Percentiles rank a stretch among this genome's conserved stretches.
These are phyloP conservation scores for Caradrina kadenii DNA, from an alignment of 2,888 invertebrate species.

Conservation along the genomic window DNA sequence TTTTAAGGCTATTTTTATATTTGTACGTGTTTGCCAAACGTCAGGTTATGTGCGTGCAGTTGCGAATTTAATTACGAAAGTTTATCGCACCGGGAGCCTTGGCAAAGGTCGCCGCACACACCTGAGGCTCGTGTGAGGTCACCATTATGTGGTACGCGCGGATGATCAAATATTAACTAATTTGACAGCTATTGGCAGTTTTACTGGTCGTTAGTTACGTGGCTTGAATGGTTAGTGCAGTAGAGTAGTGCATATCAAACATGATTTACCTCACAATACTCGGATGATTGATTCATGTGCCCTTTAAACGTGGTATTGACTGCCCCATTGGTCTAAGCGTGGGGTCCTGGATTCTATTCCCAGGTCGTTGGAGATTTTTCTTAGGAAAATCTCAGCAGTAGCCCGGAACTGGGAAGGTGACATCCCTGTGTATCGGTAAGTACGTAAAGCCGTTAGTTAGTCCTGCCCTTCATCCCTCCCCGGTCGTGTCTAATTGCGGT, in stretches of 20 bases:
- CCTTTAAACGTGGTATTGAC: background rate
- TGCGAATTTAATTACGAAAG: slow-evolving; percentile 75
- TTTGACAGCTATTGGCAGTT: slow-evolving; percentile 37
- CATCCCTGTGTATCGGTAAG: too few species aligned
- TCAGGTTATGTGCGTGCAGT: slow-evolving; percentile 61
- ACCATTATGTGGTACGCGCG: slow-evolving; percentile 31
- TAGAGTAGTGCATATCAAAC: background rate
- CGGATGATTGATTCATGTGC: background rate
- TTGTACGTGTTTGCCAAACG: slow-evolving; percentile 56
- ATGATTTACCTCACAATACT: background rate
- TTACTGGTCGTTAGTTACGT: slow-evolving; percentile 5
- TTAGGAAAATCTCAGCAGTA: too few species aligned
- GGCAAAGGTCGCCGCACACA: slow-evolving; percentile 68
- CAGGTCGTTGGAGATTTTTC: too few species aligned
- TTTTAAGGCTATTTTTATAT: slow-evolving; percentile 54
- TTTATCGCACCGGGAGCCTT: slow-evolving; percentile 73
- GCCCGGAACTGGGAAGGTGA: too few species aligned
- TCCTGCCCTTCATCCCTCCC: too few species aligned
- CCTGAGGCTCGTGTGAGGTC: slow-evolving; percentile 55
- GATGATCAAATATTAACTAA: slow-evolving; percentile 45
- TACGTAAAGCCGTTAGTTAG: too few species aligned
- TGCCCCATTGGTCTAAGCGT: too few species aligned
- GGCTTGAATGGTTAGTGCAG: background rate
- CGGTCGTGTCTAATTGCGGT: too few species aligned
- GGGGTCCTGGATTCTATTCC: too few species aligned